phyloP scores from a whole-genome alignment of 2,888 invertebrate species.

The Rutpela maculata region DNA sequence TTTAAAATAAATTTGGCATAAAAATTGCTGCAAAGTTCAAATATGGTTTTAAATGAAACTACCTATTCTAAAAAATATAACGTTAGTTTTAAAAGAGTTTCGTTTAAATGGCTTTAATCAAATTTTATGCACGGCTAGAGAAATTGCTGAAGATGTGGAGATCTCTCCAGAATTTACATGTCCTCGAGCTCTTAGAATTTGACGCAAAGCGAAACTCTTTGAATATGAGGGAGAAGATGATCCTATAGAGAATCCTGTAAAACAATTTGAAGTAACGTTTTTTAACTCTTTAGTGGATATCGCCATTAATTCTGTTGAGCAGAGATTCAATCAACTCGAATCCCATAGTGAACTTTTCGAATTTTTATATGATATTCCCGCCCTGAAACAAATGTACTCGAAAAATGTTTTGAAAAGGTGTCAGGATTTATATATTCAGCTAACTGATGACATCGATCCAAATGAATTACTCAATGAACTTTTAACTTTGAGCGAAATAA shows the following conservation, averaged over 20 bases:
- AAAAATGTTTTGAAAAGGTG: constrained; percentile 19
- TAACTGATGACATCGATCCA: constrained; percentile 18
- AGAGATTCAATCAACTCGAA: no score
- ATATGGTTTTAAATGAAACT: constrained; percentile 10
- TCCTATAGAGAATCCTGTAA: constrained; percentile 13
- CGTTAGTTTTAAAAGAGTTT: constrained; percentile 7
- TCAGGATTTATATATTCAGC: constrained; percentile 16
- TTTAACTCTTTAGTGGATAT: no score
- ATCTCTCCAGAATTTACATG: constrained; percentile 14
- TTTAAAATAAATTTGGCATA: neutral
- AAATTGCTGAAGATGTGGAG: constrained; percentile 4
- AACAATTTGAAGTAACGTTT: no score
- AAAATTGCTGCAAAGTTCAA: constrained; percentile 5
- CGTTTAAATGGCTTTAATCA: no score
- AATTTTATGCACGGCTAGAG: constrained; percentile 12
- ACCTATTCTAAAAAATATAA: constrained; percentile 6
- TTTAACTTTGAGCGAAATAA: constrained; percentile 17
- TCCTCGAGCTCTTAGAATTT: neutral
- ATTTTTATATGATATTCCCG: no score
- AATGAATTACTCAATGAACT: no score
- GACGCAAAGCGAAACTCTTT: neutral
- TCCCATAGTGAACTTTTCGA: no score
- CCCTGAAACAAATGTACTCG: constrained; percentile 15
- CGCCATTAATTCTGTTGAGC: no score
- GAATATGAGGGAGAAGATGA: constrained; percentile 8